A percentile compares a stretch with the other conserved stretches of the same genome.
Evolutionary conservation across 2,113 vertebrate genomes (phyloP).

Genomic region (Meleagris gallopavo): DNA sequence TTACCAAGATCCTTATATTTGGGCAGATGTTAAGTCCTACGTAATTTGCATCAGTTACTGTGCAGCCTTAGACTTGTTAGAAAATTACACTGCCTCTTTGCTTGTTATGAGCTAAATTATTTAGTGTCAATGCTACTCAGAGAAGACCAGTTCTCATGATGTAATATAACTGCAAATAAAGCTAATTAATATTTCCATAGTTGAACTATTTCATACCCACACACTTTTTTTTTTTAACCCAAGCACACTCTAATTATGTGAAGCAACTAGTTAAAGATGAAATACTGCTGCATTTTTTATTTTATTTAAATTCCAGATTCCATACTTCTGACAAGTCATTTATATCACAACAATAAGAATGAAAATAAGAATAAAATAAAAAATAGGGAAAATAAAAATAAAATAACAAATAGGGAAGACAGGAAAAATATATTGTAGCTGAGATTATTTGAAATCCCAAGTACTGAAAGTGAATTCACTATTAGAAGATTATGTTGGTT

Average conservation of each 20-base stretch:
- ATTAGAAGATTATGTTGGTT: not conserved
- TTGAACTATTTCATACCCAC: not conserved
- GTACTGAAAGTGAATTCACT: not conserved
- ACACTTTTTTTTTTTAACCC: not conserved
- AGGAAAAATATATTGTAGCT: not conserved
- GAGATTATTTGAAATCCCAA: not conserved
- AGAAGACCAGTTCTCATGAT: not conserved
- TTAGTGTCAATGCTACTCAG: not conserved
- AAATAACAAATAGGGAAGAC: not conserved
- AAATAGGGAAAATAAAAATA: too few relatives aligned
- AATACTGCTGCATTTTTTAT: not conserved
- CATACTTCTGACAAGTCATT: not conserved
- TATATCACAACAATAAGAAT: not conserved
- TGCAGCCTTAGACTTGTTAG: not conserved
- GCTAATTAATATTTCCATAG: not conserved
- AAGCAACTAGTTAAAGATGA: not conserved
- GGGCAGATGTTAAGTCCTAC: not conserved
- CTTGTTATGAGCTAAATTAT: not conserved
- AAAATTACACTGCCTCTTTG: constrained; percentile 5
- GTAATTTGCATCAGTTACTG: not conserved
- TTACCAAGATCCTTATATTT: not conserved
- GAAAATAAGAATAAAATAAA: too few relatives aligned
- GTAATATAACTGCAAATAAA: constrained; percentile 10
- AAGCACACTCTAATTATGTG: not conserved
- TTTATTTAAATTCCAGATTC: not conserved